Percentiles rank a stretch among this genome's conserved stretches.
Evolutionary conservation across 2,797 vertebrate species (phyloP).

Genomic region (Antrozous pallidus): DNA sequence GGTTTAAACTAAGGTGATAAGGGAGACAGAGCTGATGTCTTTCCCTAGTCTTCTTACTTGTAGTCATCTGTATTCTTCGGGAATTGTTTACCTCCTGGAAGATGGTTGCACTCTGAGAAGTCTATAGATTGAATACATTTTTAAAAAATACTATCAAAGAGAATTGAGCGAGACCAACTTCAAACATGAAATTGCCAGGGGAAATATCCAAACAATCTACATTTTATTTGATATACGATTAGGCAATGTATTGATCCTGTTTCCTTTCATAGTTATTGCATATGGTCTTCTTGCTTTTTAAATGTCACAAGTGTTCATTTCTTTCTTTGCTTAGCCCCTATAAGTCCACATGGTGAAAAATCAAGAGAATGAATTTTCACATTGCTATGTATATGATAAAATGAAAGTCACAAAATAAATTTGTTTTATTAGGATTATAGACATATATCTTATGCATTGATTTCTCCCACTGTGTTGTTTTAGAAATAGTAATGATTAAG

Average conservation of each 20-base stretch:
- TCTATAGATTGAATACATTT: constrained; percentile 49
- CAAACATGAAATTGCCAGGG: constrained; percentile 25
- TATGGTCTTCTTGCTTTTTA: constrained; percentile 48
- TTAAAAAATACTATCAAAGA: not conserved
- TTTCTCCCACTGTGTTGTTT: constrained; percentile 15
- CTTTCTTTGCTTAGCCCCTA: not conserved
- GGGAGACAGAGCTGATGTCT: not conserved
- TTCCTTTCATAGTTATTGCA: constrained; percentile 24
- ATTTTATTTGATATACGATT: constrained; percentile 49
- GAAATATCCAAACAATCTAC: constrained; percentile 11
- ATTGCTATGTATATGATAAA: not conserved
- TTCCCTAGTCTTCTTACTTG: not conserved
- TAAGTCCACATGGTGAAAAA: not conserved
- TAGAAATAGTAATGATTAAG: constrained; percentile 38
- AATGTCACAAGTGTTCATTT: not conserved
- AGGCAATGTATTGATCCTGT: constrained; percentile 42
- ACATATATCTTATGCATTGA: not conserved
- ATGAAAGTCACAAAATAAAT: not conserved
- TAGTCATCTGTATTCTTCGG: not conserved
- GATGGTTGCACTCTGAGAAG: not conserved
- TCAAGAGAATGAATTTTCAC: not conserved
- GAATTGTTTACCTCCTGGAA: not conserved
- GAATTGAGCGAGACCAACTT: not conserved
- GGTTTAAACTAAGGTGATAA: not conserved
- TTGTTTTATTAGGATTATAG: not conserved